These are phyloP conservation scores for Heliconius eleuchia DNA, from an alignment of 1,140 invertebrate species.

Conservation along the genomic window DNA sequence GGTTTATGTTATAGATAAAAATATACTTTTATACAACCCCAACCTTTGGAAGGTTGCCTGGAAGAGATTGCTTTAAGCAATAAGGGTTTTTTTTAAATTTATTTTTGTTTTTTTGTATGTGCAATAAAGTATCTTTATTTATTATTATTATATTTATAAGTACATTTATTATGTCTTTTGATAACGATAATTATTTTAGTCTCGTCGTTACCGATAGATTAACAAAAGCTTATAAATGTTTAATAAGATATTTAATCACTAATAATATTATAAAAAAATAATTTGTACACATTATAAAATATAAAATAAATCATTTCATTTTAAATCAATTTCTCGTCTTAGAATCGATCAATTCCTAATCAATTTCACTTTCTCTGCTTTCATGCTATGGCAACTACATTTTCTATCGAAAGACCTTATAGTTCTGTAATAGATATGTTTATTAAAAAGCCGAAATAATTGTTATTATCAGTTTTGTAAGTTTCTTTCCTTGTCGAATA, in stretches of 20 bases:
- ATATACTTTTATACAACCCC: too few relatives aligned
- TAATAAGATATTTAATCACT: background rate
- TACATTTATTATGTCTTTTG: too few relatives aligned
- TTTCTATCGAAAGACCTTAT: background rate
- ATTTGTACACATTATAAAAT: background rate
- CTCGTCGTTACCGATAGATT: background rate
- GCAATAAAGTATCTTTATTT: too few relatives aligned
- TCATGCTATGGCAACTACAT: conserved; percentile 12
- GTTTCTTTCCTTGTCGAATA: background rate
- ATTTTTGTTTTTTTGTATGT: too few relatives aligned
- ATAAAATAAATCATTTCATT: background rate
- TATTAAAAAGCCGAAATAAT: background rate
- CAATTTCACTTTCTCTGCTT: conserved; percentile 37
- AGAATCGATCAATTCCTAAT: conserved; percentile 23
- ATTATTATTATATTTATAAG: too few relatives aligned
- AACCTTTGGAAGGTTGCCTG: too few relatives aligned
- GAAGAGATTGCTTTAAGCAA: too few relatives aligned
- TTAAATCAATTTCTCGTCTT: background rate
- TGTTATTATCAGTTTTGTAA: background rate
- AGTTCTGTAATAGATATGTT: background rate
- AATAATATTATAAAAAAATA: background rate
- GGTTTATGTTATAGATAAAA: too few relatives aligned
- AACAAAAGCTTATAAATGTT: too few relatives aligned
- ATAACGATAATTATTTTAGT: background rate
- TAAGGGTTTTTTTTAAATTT: too few relatives aligned